Percentiles rank a stretch among this genome's conserved stretches.
Evolutionary conservation across 2,888 invertebrate species (phyloP).

Genomic region (Mesodorylaimus sp.): DNA sequence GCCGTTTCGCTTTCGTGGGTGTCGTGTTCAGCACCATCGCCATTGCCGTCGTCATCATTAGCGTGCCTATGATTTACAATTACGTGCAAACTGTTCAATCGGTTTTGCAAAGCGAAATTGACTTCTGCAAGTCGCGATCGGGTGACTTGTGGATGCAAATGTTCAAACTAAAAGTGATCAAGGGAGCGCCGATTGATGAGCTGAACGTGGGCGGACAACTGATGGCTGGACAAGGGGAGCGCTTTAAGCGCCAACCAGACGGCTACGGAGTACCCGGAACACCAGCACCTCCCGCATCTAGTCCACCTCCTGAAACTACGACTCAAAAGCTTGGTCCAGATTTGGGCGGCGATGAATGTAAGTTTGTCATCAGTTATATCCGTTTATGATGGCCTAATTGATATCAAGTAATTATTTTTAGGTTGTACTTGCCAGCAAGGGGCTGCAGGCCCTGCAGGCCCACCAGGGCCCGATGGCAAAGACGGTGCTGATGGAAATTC

Average conservation of each 20-base stretch:
- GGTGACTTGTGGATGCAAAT: slow-evolving; percentile 22
- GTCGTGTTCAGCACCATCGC: slow-evolving; percentile 23
- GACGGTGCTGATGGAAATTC: slow-evolving; percentile 1
- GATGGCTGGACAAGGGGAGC: background rate
- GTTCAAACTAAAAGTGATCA: background rate
- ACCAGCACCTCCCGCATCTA: too few relatives aligned
- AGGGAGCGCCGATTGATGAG: background rate
- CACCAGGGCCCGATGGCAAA: slow-evolving; percentile 2
- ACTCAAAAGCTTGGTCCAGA: background rate
- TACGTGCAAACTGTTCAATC: slow-evolving; percentile 26
- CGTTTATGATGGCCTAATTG: background rate
- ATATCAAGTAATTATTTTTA: background rate
- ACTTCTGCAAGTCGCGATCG: slow-evolving; percentile 24
- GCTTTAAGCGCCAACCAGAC: too few relatives aligned
- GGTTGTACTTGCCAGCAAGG: slow-evolving; percentile 12
- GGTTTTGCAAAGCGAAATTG: slow-evolving; percentile 23
- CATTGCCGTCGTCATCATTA: slow-evolving; percentile 21
- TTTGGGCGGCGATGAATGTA: background rate
- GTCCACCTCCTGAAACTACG: background rate
- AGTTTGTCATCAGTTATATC: background rate
- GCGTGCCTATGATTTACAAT: slow-evolving; percentile 24
- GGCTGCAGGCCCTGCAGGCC: slow-evolving; percentile 3
- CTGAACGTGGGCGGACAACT: too few relatives aligned
- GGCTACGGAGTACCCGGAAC: too few relatives aligned
- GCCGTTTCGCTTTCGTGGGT: slow-evolving; percentile 24